These are phyloP conservation scores for Nettapus auritus DNA, from an alignment of 2,113 vertebrate genomes.

Conservation along the genomic window DNA sequence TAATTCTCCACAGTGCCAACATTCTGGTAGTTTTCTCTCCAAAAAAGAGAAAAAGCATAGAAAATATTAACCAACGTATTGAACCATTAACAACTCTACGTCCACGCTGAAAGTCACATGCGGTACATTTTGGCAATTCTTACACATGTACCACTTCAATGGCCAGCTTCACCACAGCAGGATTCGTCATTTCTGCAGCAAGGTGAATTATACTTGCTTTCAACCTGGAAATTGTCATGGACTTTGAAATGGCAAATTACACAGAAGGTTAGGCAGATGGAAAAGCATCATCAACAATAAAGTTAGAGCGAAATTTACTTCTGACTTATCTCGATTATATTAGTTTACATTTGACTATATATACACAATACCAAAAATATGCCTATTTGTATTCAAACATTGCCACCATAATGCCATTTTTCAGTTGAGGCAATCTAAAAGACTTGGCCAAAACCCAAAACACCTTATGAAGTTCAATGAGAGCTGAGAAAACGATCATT, in stretches of 20 bases:
- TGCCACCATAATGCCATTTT: neutral
- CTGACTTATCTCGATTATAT: neutral
- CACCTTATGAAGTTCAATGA: neutral
- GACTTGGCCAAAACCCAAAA: neutral
- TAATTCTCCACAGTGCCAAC: neutral
- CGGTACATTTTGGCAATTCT: neutral
- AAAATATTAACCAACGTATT: rapidly evolving
- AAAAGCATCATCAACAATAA: neutral
- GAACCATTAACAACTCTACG: neutral
- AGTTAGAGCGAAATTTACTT: neutral
- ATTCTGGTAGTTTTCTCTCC: neutral
- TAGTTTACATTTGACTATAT: neutral
- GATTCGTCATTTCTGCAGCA: neutral
- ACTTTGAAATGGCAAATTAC: neutral
- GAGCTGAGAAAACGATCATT: neutral
- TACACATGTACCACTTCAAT: neutral
- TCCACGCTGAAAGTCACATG: neutral
- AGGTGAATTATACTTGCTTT: neutral
- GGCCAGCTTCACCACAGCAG: neutral
- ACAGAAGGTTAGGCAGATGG: neutral
- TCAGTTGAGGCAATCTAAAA: neutral
- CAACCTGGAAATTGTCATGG: neutral
- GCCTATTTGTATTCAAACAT: neutral
- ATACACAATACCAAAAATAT: neutral
- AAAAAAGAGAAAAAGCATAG: neutral